Evolutionary conservation across 2,113 vertebrate species (phyloP), one percentile per base, ranked within the genome.

Genomic region (Phrynocephalus versicolor): DNA sequence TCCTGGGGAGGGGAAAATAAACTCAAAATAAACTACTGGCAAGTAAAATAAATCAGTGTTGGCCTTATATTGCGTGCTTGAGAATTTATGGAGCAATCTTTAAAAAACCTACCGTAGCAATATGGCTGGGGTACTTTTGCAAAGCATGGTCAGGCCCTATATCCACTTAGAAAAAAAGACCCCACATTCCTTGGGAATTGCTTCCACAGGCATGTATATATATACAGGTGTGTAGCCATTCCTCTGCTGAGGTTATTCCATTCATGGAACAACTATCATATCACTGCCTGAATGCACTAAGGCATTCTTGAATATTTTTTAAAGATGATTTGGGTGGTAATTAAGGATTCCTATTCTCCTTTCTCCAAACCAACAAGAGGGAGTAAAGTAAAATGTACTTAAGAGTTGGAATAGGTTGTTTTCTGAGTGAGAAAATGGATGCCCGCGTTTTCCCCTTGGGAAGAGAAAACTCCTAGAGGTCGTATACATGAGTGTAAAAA

Each of bases 301-400:
- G 92, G 87, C 91, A 93, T 85, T 93, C 92, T 93, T 95, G 91
- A 94, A 94, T n/a, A 91, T 87, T 91, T 84, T 92, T 93, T 89
- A 82, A 83, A 85, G 91, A 93, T 95, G 94, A 94, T 94, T 93
- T 95, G 91, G 87, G 89, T 91, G 88, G 91, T 95, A 94, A 96
- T 95, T 94, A 95, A 93, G 88, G 90, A 92, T 89, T 91, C 91
- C 90, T 92, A 87, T 91, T 94, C 45, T 21, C 25, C 41, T 16
- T 30, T 35, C 37, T 33, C 8, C 16, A 21, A 60, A 18, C 21
- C 57, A 88, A 92, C 86, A 87, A 83, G 86, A 91, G 89, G 89
- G 90, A 91, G 84, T 87, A 89, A 86, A 78, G 86, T 33, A 87
- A 88, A 91, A 82, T 62, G 70, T 41, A 0, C n/a, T 23, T 3